Conservation (phyloP, 2,888 invertebrate species). For the Nomada lathburiana region DNA sequence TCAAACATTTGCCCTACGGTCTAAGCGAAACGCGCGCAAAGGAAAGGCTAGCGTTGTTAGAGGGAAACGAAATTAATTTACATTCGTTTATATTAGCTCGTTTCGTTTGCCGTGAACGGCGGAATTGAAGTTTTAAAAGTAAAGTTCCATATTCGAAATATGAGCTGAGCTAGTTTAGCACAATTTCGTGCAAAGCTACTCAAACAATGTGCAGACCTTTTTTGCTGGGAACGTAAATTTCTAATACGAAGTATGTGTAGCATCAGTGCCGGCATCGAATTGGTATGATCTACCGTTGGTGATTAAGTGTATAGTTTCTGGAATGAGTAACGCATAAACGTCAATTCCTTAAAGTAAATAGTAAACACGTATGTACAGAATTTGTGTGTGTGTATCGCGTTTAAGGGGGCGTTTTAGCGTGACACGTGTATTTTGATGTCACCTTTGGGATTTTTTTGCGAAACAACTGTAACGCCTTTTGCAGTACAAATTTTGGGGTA, state of each 20-base stretch:
- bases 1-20: no score
- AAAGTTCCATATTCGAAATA: neutral
- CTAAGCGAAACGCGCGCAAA: no score
- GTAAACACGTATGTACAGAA: constrained; percentile 1
- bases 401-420: neutral
- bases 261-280: neutral
- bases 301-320: neutral
- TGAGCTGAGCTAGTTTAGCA: neutral
- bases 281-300: neutral
- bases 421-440: no score
- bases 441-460: no score
- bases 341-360: neutral
- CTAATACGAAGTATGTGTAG: neutral
- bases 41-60: no score
- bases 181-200: neutral
- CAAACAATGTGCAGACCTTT: neutral
- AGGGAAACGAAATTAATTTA: no score
- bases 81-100: no score
- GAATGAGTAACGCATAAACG: neutral
- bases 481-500: no score
- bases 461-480: no score
- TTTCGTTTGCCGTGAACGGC: no score
- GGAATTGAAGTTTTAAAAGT: neutral
- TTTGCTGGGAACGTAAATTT: constrained; percentile 17
- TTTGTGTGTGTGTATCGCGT: neutral